Conservation (phyloP, 2,888 invertebrate species). For the Protodeltote pygarga region DNA sequence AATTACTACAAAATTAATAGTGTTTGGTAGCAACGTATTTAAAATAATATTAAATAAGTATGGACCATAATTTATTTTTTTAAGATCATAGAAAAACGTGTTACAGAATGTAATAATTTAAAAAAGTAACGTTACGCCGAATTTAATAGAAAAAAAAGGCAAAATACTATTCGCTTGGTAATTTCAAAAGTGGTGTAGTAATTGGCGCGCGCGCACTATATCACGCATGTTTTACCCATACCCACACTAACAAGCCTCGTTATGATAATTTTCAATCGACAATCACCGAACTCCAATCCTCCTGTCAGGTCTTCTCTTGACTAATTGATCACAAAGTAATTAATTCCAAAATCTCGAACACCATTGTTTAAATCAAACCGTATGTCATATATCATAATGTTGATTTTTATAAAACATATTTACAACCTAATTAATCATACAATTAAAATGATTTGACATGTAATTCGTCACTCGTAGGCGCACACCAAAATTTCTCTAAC, state of each 20-base stretch:
- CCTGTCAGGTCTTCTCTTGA: slow-evolving; percentile 36
- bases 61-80: too few species aligned
- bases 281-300: slow-evolving; percentile 23
- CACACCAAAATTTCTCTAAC: slow-evolving; percentile 44
- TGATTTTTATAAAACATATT: slow-evolving; percentile 42
- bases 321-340: slow-evolving; percentile 49
- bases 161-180: neutral
- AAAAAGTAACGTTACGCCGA: too few species aligned
- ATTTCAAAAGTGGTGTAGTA: neutral
- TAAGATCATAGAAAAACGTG: too few species aligned
- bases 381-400: slow-evolving; percentile 41
- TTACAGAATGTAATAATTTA: too few species aligned
- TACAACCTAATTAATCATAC: slow-evolving; percentile 60
- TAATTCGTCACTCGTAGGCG: slow-evolving; percentile 60
- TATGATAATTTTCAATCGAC: slow-evolving; percentile 17
- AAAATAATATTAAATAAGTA: too few species aligned
- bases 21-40: too few species aligned
- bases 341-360: slow-evolving; percentile 21
- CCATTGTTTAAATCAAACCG: slow-evolving; percentile 41
- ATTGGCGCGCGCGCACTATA: neutral
- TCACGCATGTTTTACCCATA: neutral
- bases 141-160: neutral
- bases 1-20: too few species aligned
- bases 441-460: slow-evolving; percentile 64
- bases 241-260: slow-evolving; percentile 4